Evolutionary conservation across 1,140 invertebrate genomes (phyloP), one percentile per base, ranked within the genome.

Genomic region (Lasioglossum albipes): DNA sequence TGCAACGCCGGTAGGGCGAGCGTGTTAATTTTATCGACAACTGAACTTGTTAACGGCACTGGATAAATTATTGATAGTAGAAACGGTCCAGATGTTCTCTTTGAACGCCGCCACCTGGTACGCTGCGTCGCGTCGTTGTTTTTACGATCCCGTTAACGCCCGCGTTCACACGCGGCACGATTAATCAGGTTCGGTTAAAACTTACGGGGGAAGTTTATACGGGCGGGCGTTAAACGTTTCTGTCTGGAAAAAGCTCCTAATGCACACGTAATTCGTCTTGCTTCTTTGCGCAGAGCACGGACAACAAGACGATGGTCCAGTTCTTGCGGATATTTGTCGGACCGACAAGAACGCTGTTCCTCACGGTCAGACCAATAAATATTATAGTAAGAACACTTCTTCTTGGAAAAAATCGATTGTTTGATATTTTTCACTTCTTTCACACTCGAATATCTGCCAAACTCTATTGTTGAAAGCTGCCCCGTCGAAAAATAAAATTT

Each of bases 321-420:
- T 74, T 83, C 72, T 80, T 80, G 61, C 77, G 41, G 54, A 49
- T 41, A 79, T 79, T 69, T 62, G 62, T 72, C 61, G 49, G 70
- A 75, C 57, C 6, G 67, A 16, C 59, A 22, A 52, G 12, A 65
- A 80, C 45, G 45, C 7, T 49, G 16, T 16, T 54, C 72, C 54
- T 45, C 74, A 70, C 70, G 18, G 59, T 52, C 57, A 9, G 67
- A 31, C 54, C 36, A 69, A 49, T 49, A 79, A 59, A 20, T 49
- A 59, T 54, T 49, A 49, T 49, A 36, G 61, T 54, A 36, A 36
- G 36, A 36, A 5, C 27, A 5, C 5, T 36, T 5, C 36, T 3
- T 36, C 36, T 6, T 54, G 16, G 52, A 20, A 54, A 6, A 18
- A 54, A 36, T 36, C 36, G 36, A 36, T 36, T 36, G 1, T 36